Percentiles rank a stretch among this genome's conserved stretches.
Conservation (phyloP, 2,888 invertebrate species). For the Oscheius onirici region DNA sequence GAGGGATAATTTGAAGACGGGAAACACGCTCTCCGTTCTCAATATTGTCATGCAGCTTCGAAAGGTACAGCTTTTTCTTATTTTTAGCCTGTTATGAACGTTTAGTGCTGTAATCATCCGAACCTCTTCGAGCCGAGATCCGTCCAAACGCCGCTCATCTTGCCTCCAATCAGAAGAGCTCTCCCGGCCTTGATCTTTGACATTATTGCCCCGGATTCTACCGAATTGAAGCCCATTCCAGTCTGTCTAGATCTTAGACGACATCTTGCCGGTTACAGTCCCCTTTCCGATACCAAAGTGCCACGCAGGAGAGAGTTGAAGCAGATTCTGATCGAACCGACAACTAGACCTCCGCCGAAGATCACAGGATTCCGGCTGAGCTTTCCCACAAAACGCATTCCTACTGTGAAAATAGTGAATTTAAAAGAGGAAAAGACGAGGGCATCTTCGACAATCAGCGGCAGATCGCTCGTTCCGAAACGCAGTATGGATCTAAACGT, state of each 20-base stretch:
- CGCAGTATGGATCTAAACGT: not conserved
- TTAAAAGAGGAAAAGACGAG: too few species aligned
- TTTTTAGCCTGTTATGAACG: not conserved
- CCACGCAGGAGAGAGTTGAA: too few species aligned
- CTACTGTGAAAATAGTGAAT: too few species aligned
- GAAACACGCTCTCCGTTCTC: slow-evolving; percentile 92
- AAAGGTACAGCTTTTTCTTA: too few species aligned
- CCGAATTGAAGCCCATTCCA: slow-evolving; percentile 34
- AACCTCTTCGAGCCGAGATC: slow-evolving; percentile 96
- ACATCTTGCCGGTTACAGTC: too few species aligned
- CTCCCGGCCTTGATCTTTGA: slow-evolving; percentile 50
- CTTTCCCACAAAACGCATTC: not conserved
- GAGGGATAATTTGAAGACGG: slow-evolving; percentile 88
- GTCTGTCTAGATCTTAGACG: slow-evolving; percentile 38
- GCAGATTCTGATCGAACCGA: too few species aligned
- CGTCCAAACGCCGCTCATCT: slow-evolving; percentile 86
- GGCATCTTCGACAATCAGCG: too few species aligned
- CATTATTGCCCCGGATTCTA: slow-evolving; percentile 15
- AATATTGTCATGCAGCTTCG: slow-evolving; percentile 95
- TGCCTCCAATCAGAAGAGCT: slow-evolving; percentile 34
- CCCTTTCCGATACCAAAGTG: too few species aligned
- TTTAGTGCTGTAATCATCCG: slow-evolving; percentile 86
- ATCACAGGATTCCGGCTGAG: too few species aligned
- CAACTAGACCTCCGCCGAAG: too few species aligned
- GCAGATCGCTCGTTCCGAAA: not conserved